A percentile compares a stretch with the other conserved stretches of the same genome.
Conservation (phyloP, 2,797 vertebrate genomes). For the Peromyscus eremicus region DNA sequence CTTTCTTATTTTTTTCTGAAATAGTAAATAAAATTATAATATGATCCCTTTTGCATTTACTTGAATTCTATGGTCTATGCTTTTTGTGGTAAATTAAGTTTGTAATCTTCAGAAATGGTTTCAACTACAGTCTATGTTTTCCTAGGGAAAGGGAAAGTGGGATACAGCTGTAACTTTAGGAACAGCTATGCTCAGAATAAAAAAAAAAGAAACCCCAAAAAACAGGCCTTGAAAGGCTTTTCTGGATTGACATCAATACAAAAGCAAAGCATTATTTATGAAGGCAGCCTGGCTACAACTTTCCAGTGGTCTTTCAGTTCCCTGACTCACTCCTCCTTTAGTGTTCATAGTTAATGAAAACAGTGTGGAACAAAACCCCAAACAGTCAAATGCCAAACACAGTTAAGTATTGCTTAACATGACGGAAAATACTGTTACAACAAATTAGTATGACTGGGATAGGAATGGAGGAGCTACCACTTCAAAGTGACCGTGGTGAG, state of each 20-base stretch:
- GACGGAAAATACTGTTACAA: slow-evolving; percentile 48
- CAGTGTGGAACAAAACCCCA: slow-evolving; percentile 71
- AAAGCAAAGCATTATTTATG: slow-evolving; percentile 69
- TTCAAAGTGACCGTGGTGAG: neutral
- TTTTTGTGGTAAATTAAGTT: slow-evolving; percentile 46
- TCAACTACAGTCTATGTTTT: slow-evolving; percentile 40
- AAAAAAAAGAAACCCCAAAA: slow-evolving; percentile 18
- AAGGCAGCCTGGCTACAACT: slow-evolving; percentile 66
- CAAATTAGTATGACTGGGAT: slow-evolving; percentile 19
- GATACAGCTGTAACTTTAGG: neutral
- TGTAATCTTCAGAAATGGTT: slow-evolving; percentile 75
- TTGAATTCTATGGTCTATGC: slow-evolving; percentile 45
- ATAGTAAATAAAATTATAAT: slow-evolving; percentile 49
- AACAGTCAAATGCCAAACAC: slow-evolving; percentile 54
- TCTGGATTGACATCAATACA: slow-evolving; percentile 73
- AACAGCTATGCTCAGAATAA: slow-evolving; percentile 33
- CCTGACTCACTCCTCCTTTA: slow-evolving; percentile 62
- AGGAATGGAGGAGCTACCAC: neutral
- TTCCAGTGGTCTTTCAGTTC: slow-evolving; percentile 75
- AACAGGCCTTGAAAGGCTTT: slow-evolving; percentile 46
- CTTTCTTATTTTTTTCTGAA: neutral
- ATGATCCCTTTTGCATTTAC: slow-evolving; percentile 41
- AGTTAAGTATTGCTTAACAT: slow-evolving; percentile 58
- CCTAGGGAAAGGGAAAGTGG: slow-evolving; percentile 19
- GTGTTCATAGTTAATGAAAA: slow-evolving; percentile 72